A percentile compares a stretch with the other conserved stretches of the same genome.
Evolutionary conservation across 2,113 vertebrate species (phyloP).

Genomic region (Bufo gargarizans): DNA sequence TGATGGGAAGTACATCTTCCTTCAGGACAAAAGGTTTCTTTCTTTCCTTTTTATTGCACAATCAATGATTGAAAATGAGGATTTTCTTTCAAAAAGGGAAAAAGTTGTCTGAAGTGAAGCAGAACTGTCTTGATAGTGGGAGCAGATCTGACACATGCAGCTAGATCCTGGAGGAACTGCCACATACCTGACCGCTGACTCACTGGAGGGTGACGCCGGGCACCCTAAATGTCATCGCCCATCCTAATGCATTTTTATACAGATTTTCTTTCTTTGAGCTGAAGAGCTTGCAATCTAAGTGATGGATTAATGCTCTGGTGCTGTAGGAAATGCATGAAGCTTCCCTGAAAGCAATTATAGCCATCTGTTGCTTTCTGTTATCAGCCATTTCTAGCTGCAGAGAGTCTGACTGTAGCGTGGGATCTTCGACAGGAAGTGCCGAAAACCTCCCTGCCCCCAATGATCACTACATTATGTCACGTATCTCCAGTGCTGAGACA

Average conservation of each 20-base stretch:
- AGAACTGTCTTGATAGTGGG: neutral
- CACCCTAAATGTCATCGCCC: neutral
- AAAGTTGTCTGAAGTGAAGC: neutral
- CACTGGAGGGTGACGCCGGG: neutral
- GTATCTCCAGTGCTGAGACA: too few species aligned
- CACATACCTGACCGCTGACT: neutral
- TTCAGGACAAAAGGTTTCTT: neutral
- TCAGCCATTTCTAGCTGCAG: too few species aligned
- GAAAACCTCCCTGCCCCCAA: too few species aligned
- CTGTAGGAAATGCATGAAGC: neutral
- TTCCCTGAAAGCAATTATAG: neutral
- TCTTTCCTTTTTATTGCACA: neutral
- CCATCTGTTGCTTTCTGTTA: too few species aligned
- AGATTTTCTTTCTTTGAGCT: neutral
- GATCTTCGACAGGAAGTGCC: neutral
- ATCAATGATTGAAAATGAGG: neutral
- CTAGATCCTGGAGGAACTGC: neutral
- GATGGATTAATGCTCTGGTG: too few species aligned
- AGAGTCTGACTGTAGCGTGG: neutral
- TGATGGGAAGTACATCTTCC: neutral
- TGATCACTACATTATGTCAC: too few species aligned
- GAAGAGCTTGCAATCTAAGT: neutral
- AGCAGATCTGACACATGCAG: neutral
- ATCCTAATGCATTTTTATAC: neutral
- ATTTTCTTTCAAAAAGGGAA: constrained; percentile 4